Base-by-base conservation (phyloP, 2,113 vertebrate genomes). In the Labrus mixtus region DNA sequence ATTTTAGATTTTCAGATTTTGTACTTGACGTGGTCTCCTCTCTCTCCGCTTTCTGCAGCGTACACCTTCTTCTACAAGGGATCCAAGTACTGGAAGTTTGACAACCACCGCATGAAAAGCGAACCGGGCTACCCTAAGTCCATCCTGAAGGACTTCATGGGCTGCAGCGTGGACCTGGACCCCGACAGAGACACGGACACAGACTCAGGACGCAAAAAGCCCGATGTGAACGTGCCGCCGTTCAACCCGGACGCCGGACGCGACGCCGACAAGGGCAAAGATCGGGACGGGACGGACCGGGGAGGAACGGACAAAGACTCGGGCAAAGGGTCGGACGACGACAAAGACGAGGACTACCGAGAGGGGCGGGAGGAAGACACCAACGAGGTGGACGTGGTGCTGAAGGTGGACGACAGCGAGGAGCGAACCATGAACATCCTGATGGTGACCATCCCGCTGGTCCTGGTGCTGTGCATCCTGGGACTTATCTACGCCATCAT, bases 51-150 rank as follows among this genome's bases (percentile, higher is more conserved):
- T 46, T 29, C 59, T 51, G 0, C 90, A 99, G 97, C 97, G 0
- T 97, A 97, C 83, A 99, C 98, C 3, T 96, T 94, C 93, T 99
- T 99, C 94, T 98, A 98, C 91, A 96, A 97, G 89, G 98, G 97
- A 73, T 94, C 95, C 48, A 97, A 97, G 82, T 99, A 99, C 95
- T 99, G 98, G 98, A 99, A 98, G 84, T 99, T 99, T 0, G 95
- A 99, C 94, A 99, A 99, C 1, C 96, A 97, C 80, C 95, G 95
- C 8, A 96, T 99, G 92, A 97, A 96, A 68, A 97, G 96, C 0
- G 98, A 99, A 70, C 96, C 97, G 0, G 97, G 98, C 61, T 99
- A 97, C 87, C 98, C 98, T 41, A 99, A 98, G 83, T 99, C 98
- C 78, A 97, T 99, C 81, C 91, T 99, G 33, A 93, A 92, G 67